These are phyloP conservation scores for Herpetotheres cachinnans DNA, from an alignment of 2,113 vertebrate genomes.

Conservation along the genomic window DNA sequence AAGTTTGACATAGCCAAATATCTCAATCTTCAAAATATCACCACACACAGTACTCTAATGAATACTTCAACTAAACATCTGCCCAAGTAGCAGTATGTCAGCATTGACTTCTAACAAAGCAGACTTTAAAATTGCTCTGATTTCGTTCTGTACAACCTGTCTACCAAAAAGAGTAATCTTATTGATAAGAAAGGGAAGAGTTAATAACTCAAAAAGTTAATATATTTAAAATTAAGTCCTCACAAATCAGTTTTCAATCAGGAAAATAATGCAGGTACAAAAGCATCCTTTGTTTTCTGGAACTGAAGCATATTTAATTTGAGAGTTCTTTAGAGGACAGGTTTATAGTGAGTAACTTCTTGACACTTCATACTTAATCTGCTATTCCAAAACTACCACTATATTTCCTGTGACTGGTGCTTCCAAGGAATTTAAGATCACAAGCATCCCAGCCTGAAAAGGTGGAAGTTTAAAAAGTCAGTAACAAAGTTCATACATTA, in stretches of 20 bases:
- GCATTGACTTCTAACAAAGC: not conserved
- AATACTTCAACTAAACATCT: not conserved
- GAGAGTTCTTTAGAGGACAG: not conserved
- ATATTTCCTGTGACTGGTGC: not conserved
- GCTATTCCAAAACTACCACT: not conserved
- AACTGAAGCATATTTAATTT: not conserved
- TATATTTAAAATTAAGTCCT: not conserved
- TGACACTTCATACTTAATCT: not conserved
- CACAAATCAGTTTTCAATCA: not conserved
- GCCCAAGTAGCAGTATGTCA: not conserved
- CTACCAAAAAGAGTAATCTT: not conserved
- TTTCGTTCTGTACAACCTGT: not conserved
- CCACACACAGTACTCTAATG: not conserved
- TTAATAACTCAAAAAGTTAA: not conserved
- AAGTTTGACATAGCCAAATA: not conserved
- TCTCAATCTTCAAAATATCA: not conserved
- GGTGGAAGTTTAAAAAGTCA: not conserved
- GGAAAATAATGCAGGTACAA: not conserved
- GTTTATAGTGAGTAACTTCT: not conserved
- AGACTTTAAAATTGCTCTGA: not conserved
- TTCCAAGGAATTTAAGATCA: not conserved
- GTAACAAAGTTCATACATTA: not conserved
- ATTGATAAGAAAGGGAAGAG: not conserved
- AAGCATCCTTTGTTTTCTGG: not conserved
- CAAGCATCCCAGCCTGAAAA: not conserved